Base-by-base conservation (phyloP, 2,113 vertebrate genomes). In the Alces alces region DNA sequence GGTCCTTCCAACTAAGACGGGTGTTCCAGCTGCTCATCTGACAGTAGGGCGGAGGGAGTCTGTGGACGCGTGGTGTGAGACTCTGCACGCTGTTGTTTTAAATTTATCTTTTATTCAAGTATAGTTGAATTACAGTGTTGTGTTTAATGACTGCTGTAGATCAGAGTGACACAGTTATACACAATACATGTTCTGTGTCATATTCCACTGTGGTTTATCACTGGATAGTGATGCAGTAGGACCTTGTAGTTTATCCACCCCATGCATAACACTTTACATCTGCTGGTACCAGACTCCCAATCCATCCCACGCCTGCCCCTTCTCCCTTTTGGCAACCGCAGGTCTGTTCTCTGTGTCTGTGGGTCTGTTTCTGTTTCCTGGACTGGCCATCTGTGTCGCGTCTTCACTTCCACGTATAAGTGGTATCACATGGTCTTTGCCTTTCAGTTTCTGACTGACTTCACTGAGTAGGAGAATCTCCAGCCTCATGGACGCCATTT, bases 31-130 rank as follows among this genome's bases (percentile, higher is more conserved):
- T 21, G 28, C 33, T 57, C 6, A 7, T 55, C 54, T 15, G 47
- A 6, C 27, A 5, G 33, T 1, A 3, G 43, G 50, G 21, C 27
- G 9, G 13, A 28, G 17, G 6, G 21, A 64, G 25, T 21, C 15
- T 14, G 6, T 2, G 16, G 45, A 15, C 2, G 0, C 3, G 1
- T 25, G 47, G 73, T 14, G 3, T 10, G 45, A 33, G 50, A 23
- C 7, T 33, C 45, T 25, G 33, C 2, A 0, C 7, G 23, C 15
- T 9, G 28, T 61, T 30, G 16, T 33, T 80, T 17, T 47, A 47
- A 28, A 45, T 78, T 43, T 76, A 27, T 25, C 43, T 76, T 76
- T 43, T 43, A 27, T 43, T 76, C 21, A 43, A 43, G 70, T 14
- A 13, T 76, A 27, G 11, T 23, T 76, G 70, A 43, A 43, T 76